Percentiles rank a stretch among this genome's conserved stretches.
Evolutionary conservation across 2,113 vertebrate species (phyloP).

Genomic region (Chitala chitala): DNA sequence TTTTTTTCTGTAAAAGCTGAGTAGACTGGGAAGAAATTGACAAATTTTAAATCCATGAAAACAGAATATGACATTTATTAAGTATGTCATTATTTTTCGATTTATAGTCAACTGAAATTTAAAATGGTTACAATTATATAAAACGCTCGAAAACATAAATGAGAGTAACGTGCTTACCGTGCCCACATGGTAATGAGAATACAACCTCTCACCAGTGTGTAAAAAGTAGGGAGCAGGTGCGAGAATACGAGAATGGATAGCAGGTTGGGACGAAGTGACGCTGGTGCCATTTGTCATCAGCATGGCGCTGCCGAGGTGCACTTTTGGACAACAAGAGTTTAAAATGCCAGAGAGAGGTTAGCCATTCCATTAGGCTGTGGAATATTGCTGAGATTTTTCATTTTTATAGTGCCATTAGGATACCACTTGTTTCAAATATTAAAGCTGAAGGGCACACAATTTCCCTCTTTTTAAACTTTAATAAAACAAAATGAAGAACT

Average conservation of each 20-base stretch:
- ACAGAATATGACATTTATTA: too few relatives aligned
- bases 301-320: background rate
- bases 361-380: constrained; percentile 28
- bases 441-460: constrained; percentile 26
- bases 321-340: constrained; percentile 16
- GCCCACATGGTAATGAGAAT: background rate
- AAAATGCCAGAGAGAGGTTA: constrained; percentile 30
- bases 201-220: background rate
- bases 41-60: too few relatives aligned
- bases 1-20: background rate
- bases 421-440: constrained; percentile 23
- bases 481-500: constrained; percentile 21
- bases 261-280: background rate
- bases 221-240: background rate
- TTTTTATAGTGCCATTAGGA: constrained; percentile 38
- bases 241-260: constrained; percentile 8
- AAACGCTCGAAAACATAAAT: background rate
- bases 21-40: background rate
- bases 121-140: too few relatives aligned
- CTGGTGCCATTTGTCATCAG: constrained; percentile 14
- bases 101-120: too few relatives aligned
- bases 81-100: too few relatives aligned
- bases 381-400: constrained; percentile 43
- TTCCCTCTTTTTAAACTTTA: constrained; percentile 23
- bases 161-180: background rate